These are phyloP conservation scores for Cosmorhoe ocellata DNA, from an alignment of 2,888 invertebrate genomes.

Conservation along the genomic window DNA sequence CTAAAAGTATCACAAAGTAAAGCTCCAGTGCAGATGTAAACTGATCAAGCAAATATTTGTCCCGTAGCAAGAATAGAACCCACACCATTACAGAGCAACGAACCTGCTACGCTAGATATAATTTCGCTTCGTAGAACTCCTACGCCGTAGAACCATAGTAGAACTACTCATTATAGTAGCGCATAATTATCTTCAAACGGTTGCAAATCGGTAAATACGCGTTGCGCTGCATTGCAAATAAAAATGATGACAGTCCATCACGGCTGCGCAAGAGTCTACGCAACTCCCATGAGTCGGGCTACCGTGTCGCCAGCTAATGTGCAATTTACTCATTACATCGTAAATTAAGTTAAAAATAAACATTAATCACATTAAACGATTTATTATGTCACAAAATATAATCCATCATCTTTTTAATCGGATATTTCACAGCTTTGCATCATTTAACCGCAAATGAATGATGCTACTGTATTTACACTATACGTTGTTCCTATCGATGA, in stretches of 20 bases:
- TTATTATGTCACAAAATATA: too few relatives aligned
- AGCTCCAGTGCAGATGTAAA: too few relatives aligned
- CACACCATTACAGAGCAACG: too few relatives aligned
- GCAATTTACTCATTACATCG: conserved; percentile 11
- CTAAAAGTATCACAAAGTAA: too few relatives aligned
- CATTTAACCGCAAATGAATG: too few relatives aligned
- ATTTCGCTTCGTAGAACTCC: neutral
- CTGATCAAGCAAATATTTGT: too few relatives aligned
- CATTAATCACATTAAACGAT: neutral
- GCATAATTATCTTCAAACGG: conserved; percentile 22
- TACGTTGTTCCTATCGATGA: too few relatives aligned
- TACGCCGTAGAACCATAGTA: conserved; percentile 1
- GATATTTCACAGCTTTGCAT: too few relatives aligned
- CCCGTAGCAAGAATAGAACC: too few relatives aligned
- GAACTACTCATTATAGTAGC: conserved; percentile 15
- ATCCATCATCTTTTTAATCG: too few relatives aligned
- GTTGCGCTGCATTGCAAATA: conserved; percentile 26
- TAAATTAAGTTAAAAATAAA: conserved; percentile 8
- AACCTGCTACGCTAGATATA: too few relatives aligned
- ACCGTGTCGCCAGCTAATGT: conserved; percentile 17
- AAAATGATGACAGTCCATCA: conserved; percentile 31
- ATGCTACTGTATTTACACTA: too few relatives aligned
- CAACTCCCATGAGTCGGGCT: conserved; percentile 16
- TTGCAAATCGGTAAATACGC: conserved; percentile 31
- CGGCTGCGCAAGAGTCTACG: conserved; percentile 22